These are phyloP conservation scores for Pangasius larnaudii DNA, from an alignment of 2,797 vertebrate genomes.

Conservation along the genomic window DNA sequence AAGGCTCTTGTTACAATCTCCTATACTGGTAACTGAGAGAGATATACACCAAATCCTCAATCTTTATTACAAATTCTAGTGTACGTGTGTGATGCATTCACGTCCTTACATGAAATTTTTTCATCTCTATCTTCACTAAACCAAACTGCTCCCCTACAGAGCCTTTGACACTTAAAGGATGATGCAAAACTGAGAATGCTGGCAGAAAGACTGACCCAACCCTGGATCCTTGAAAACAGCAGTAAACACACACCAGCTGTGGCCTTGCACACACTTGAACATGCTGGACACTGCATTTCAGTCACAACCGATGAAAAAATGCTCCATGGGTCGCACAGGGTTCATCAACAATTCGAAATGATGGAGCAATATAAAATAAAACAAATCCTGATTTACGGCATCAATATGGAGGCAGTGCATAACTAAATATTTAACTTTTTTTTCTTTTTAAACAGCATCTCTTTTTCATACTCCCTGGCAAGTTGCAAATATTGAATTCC, in stretches of 20 bases:
- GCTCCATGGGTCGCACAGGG: slow-evolving; percentile 11
- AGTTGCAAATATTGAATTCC: slow-evolving; percentile 59
- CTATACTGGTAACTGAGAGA: not conserved
- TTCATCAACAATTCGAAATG: slow-evolving; percentile 34
- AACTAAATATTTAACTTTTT: slow-evolving; percentile 53
- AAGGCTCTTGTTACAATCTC: not conserved
- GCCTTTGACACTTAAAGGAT: not conserved
- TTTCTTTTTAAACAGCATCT: slow-evolving; percentile 22
- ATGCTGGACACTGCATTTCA: not conserved
- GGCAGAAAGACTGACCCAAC: not conserved
- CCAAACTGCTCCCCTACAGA: not conserved
- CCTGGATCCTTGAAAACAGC: slow-evolving; percentile 1
- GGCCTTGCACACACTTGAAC: slow-evolving; percentile 1
- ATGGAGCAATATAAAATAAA: slow-evolving; percentile 21
- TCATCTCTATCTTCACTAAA: not conserved
- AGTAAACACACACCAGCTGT: slow-evolving; percentile 4
- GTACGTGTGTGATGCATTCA: no score
- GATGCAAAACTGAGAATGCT: slow-evolving; percentile 1
- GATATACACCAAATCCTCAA: not conserved
- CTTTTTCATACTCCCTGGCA: slow-evolving; percentile 42
- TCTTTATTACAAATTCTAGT: not conserved
- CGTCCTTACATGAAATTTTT: not conserved
- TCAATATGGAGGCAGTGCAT: slow-evolving; percentile 40
- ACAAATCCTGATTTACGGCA: slow-evolving; percentile 38
- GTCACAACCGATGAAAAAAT: not conserved